phyloP scores from a whole-genome alignment of 2,797 vertebrate genomes.

The Enteromius paludinosus region DNA sequence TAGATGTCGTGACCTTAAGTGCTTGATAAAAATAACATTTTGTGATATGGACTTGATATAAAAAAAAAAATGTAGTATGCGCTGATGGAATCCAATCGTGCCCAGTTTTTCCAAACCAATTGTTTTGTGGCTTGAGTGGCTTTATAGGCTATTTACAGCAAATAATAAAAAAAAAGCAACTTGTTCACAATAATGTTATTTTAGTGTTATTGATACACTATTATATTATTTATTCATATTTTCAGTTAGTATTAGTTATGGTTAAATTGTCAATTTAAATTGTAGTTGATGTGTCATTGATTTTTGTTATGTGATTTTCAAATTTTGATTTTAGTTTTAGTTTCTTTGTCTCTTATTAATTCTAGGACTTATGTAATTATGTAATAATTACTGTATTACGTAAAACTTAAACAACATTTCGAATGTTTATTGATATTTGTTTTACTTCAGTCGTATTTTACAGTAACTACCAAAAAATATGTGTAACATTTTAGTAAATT shows the following conservation, averaged over 20 bases:
- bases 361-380: background rate
- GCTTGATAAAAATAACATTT: background rate
- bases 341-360: background rate
- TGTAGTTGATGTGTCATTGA: no score
- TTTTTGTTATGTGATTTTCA: background rate
- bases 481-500: background rate
- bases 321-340: background rate
- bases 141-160: background rate
- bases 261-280: background rate
- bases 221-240: background rate
- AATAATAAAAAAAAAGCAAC: background rate
- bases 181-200: background rate
- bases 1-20: background rate
- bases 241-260: background rate
- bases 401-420: background rate
- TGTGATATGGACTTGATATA: background rate
- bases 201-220: background rate
- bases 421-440: background rate
- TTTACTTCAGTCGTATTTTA: background rate
- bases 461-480: background rate
- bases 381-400: background rate
- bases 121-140: background rate
- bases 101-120: background rate
- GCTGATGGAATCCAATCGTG: background rate
- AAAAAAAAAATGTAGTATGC: no score